Conservation (phyloP, 1,140 invertebrate species). For the Drosophila obscura region DNA sequence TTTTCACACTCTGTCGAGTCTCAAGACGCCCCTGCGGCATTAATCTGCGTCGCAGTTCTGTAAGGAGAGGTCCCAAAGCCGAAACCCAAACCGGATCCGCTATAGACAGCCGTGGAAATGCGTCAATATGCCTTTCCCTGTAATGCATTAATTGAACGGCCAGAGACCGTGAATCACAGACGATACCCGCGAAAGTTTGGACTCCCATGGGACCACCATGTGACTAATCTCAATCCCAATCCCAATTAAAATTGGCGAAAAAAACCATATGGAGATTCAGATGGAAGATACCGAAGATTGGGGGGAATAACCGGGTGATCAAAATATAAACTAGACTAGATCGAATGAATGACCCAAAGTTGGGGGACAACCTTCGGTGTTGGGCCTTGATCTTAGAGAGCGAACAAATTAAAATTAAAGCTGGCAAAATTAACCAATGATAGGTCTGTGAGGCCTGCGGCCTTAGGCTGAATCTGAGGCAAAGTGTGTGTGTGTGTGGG, state of each 20-base stretch:
- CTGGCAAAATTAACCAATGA: conserved; percentile 30
- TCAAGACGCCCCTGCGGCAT: neutral
- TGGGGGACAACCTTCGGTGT: conserved; percentile 8
- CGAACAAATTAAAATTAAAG: conserved; percentile 24
- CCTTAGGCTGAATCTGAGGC: conserved; percentile 30
- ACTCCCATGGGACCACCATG: conserved; percentile 1
- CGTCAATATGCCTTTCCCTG: conserved; percentile 46
- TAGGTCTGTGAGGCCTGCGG: conserved; percentile 5
- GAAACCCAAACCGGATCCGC: conserved; percentile 55
- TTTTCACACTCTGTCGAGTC: conserved; percentile 28
- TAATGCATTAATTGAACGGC: conserved; percentile 26
- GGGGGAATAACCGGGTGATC: conserved; percentile 27
- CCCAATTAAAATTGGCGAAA: conserved; percentile 18
- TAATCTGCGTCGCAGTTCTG: conserved; percentile 39
- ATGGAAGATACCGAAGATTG: too few species aligned
- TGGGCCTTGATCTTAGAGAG: conserved; percentile 54
- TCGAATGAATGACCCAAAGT: too few species aligned
- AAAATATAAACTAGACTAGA: conserved; percentile 34
- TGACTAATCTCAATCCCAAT: conserved; percentile 34
- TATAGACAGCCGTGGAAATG: conserved; percentile 23
- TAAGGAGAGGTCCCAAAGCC: conserved; percentile 17
- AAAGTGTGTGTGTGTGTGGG: conserved; percentile 59
- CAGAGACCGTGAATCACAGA: conserved; percentile 53
- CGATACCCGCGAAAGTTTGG: conserved; percentile 28
- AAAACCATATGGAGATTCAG: neutral